These are phyloP conservation scores for Drosophila ochracea DNA, from an alignment of 2,888 invertebrate genomes.

Conservation along the genomic window DNA sequence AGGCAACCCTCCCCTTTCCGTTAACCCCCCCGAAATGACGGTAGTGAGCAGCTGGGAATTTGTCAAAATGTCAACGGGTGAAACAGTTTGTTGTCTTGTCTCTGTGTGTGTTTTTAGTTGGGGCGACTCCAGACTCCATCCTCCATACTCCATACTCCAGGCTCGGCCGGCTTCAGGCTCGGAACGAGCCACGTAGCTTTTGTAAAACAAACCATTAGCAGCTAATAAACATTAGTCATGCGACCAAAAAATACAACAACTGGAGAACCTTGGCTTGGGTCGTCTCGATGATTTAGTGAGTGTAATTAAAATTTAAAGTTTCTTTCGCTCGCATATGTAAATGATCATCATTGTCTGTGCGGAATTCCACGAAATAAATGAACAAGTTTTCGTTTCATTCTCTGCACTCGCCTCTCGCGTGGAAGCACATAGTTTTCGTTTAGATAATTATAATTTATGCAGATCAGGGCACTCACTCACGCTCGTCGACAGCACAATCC, in stretches of 20 bases:
- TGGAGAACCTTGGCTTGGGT: constrained; percentile 32
- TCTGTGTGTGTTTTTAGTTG: constrained; percentile 32
- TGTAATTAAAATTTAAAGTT: constrained; percentile 83
- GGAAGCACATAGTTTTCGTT: constrained; percentile 39
- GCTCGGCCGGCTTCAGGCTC: constrained; percentile 20
- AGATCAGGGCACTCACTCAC: constrained; percentile 53
- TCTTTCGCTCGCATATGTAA: constrained; percentile 77
- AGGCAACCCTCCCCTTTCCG: constrained; percentile 12
- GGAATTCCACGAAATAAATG: constrained; percentile 78
- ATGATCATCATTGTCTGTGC: constrained; percentile 69
- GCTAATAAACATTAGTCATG: constrained; percentile 85
- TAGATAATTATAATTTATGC: constrained; percentile 81
- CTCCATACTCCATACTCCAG: constrained; percentile 15
- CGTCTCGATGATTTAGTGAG: constrained; percentile 81
- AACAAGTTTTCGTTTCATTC: constrained; percentile 66
- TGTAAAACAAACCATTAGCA: constrained; percentile 85
- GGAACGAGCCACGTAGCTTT: constrained; percentile 75
- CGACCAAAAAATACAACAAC: constrained; percentile 49
- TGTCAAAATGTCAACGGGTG: constrained; percentile 84
- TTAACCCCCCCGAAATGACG: constrained; percentile 46
- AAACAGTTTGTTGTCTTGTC: constrained; percentile 61
- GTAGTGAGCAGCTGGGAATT: constrained; percentile 81
- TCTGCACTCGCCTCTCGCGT: constrained; percentile 8
- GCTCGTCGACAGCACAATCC: constrained; percentile 67
- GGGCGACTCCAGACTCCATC: constrained; percentile 20